Evolutionary conservation across 2,888 invertebrate genomes (phyloP).

Genomic region (Orgyia antiqua): DNA sequence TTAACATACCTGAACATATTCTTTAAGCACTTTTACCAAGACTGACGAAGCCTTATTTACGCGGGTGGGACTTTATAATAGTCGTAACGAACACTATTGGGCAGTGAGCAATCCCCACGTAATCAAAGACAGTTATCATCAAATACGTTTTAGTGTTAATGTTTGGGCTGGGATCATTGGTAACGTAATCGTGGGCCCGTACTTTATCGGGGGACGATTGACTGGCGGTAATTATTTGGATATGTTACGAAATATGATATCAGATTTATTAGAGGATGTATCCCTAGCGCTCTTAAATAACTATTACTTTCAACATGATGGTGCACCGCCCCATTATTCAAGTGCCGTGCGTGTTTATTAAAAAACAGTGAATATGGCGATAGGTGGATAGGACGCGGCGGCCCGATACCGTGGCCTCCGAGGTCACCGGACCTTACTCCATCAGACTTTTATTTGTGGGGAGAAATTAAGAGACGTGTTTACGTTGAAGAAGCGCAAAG

Average conservation of each 20-base stretch:
- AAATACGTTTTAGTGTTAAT: background rate
- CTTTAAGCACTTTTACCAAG: too few species aligned
- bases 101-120: constrained; percentile 1
- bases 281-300: background rate
- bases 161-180: too few species aligned
- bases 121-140: background rate
- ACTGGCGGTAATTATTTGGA: too few species aligned
- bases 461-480: too few species aligned
- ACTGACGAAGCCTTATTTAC: background rate
- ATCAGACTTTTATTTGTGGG: constrained; percentile 1
- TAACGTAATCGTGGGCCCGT: too few species aligned
- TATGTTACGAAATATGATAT: too few species aligned
- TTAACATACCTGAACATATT: constrained; percentile 16
- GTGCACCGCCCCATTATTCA: background rate
- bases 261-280: too few species aligned
- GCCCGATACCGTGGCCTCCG: too few species aligned
- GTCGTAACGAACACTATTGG: background rate
- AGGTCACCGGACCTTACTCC: constrained; percentile 4
- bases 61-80: background rate
- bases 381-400: too few species aligned
- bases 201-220: too few species aligned
- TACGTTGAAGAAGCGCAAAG: too few species aligned
- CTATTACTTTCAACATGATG: background rate
- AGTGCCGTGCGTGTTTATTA: too few species aligned
- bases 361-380: background rate